A percentile compares a stretch with the other conserved stretches of the same genome.
phyloP scores from a whole-genome alignment of 2,797 vertebrate genomes.

The Chelon labrosus region DNA sequence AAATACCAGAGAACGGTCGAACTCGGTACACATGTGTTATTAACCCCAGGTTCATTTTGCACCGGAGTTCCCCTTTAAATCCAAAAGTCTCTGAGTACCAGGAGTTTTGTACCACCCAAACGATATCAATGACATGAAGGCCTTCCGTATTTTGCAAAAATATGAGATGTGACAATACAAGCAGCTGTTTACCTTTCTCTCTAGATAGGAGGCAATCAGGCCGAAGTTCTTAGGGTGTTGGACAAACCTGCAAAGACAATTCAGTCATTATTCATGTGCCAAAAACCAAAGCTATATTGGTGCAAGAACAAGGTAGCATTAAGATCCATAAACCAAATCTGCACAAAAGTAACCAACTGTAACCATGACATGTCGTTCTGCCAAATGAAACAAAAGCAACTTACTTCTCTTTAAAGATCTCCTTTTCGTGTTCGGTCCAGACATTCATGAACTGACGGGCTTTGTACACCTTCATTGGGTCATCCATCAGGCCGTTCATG shows the following conservation, averaged over 20 bases:
- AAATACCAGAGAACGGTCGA: too few relatives aligned
- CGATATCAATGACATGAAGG: too few relatives aligned
- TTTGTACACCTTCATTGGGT: conserved; percentile 99
- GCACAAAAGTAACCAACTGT: not conserved
- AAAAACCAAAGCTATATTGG: conserved; percentile 11
- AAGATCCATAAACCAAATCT: not conserved
- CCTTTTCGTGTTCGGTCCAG: conserved; percentile 98
- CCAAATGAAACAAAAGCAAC: conserved; percentile 40
- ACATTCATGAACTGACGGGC: conserved; percentile 99
- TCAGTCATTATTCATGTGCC: conserved; percentile 12
- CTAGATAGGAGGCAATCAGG: conserved; percentile 96
- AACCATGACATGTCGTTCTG: not conserved
- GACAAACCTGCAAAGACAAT: conserved; percentile 90
- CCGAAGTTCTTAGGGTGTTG: conserved; percentile 99
- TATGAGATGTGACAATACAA: not conserved
- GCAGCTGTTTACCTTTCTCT: conserved; percentile 92
- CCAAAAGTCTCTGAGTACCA: too few relatives aligned
- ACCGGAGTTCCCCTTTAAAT: too few relatives aligned
- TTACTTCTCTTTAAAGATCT: conserved; percentile 99
- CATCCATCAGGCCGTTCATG: conserved; percentile 99
- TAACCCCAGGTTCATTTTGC: too few relatives aligned
- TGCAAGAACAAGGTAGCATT: not conserved
- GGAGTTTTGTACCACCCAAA: too few relatives aligned
- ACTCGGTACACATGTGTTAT: too few relatives aligned
- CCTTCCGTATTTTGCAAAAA: not conserved